A percentile compares a stretch with the other conserved stretches of the same genome.
These are phyloP conservation scores for Atlantisia rogersi DNA, from an alignment of 2,113 vertebrate genomes.

Conservation along the genomic window DNA sequence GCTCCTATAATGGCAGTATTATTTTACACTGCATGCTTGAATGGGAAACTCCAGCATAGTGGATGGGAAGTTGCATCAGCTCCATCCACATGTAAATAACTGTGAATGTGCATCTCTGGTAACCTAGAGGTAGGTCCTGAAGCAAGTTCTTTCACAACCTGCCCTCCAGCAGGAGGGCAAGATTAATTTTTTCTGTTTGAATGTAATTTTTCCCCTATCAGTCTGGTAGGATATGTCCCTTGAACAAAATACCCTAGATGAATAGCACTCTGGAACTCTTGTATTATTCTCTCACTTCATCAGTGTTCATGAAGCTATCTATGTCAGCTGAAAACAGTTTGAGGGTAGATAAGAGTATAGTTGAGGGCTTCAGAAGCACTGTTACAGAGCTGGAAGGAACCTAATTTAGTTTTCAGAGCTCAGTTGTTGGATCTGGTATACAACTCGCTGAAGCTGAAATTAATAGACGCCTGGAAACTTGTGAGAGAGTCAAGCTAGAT, in stretches of 20 bases:
- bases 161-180: not conserved
- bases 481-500: not conserved
- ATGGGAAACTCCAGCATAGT: not conserved
- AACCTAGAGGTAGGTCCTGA: not conserved
- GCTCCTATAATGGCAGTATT: not conserved
- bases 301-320: not conserved
- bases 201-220: not conserved
- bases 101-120: not conserved
- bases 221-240: not conserved
- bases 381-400: not conserved
- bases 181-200: not conserved
- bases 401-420: not conserved
- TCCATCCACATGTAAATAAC: not conserved
- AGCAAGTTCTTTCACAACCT: not conserved
- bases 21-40: not conserved
- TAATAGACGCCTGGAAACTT: not conserved
- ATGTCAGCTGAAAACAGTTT: not conserved
- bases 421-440: not conserved
- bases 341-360: not conserved
- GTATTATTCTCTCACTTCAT: not conserved
- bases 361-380: not conserved
- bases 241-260: not conserved
- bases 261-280: not conserved
- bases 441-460: not conserved
- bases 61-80: not conserved